A percentile compares a stretch with the other conserved stretches of the same genome.
Evolutionary conservation across 1,140 invertebrate genomes (phyloP).

Genomic region (Drosophila repletoides): DNA sequence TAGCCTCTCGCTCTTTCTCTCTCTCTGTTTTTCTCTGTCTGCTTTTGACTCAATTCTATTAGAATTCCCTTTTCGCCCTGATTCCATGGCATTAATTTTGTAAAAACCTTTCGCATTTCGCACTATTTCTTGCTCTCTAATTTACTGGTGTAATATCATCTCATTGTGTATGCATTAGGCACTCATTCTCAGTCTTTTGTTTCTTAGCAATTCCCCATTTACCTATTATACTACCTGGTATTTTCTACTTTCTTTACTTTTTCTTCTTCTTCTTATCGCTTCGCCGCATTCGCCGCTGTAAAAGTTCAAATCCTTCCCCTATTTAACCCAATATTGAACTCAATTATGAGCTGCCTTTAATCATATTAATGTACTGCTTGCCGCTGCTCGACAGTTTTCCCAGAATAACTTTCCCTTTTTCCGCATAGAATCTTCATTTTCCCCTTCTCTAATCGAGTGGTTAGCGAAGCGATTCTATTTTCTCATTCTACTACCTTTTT

Average conservation of each 20-base stretch:
- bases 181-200: too few species aligned
- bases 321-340: constrained; percentile 41
- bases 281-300: neutral
- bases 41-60: neutral
- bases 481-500: constrained; percentile 55
- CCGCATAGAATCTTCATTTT: too few species aligned
- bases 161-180: too few species aligned
- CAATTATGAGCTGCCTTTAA: constrained; percentile 78
- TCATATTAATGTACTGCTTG: constrained; percentile 72
- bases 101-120: too few species aligned
- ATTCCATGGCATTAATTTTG: too few species aligned
- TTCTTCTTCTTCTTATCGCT: neutral
- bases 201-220: too few species aligned
- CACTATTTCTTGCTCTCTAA: too few species aligned
- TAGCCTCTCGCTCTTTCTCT: constrained; percentile 10
- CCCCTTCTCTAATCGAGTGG: constrained; percentile 22
- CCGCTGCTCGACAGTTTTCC: constrained; percentile 2
- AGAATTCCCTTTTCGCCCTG: neutral
- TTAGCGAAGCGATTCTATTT: constrained; percentile 50
- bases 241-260: neutral
- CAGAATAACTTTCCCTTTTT: neutral
- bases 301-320: too few species aligned
- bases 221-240: too few species aligned
- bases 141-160: too few species aligned
- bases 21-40: neutral